Conservation (phyloP, 2,797 vertebrate species). For the Pterois miles region DNA sequence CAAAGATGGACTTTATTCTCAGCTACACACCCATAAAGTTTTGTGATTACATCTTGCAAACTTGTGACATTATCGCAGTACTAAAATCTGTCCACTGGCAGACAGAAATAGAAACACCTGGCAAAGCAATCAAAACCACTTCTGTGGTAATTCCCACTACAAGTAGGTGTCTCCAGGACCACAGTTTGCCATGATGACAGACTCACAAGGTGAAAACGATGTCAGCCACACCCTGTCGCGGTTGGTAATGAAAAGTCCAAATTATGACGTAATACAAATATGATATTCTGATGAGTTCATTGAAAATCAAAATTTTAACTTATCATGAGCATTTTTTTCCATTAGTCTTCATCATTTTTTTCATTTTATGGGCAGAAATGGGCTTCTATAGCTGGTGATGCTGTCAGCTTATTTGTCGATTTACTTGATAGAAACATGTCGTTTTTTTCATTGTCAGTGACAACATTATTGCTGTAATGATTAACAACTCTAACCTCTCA, state of each 20-base stretch:
- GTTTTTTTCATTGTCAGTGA: conserved; percentile 34
- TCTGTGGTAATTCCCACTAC: no score
- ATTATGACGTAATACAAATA: not conserved
- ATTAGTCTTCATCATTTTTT: not conserved
- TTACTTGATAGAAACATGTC: conserved; percentile 20
- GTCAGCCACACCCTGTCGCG: no score
- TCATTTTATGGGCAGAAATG: not conserved
- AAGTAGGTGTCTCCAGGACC: no score
- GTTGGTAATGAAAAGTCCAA: not conserved
- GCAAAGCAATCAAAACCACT: no score
- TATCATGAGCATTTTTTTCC: not conserved
- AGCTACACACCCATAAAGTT: no score
- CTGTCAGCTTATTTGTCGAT: conserved; percentile 20
- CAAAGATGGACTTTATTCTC: no score
- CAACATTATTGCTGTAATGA: conserved; percentile 58
- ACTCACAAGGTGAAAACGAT: no score
- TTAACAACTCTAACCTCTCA: conserved; percentile 64
- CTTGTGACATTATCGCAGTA: no score
- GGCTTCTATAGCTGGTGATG: not conserved
- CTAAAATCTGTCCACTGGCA: no score
- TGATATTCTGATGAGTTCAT: not conserved
- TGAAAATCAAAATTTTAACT: not conserved
- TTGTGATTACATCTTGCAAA: no score
- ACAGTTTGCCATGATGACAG: no score
- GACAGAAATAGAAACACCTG: no score